A percentile compares a stretch with the other conserved stretches of the same genome.
These are phyloP conservation scores for Leptosomus discolor DNA, from an alignment of 2,113 vertebrate genomes.

Conservation along the genomic window DNA sequence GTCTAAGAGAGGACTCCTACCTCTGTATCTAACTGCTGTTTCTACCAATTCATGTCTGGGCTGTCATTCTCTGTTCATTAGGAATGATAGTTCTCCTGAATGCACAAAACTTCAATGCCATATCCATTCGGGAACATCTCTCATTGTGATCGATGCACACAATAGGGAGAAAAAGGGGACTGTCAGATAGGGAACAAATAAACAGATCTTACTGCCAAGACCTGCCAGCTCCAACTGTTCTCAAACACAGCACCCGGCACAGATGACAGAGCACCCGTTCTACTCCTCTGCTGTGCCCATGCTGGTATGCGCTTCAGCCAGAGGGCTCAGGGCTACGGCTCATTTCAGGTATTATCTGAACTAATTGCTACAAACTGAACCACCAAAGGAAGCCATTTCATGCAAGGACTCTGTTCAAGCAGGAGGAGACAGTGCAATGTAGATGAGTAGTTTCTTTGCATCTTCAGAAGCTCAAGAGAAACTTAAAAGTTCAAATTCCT, in stretches of 20 bases:
- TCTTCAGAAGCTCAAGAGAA: background rate
- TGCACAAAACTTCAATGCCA: fast-evolving
- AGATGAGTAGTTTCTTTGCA: background rate
- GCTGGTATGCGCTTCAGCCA: fast-evolving
- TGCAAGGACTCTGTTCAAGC: background rate
- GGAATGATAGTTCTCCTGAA: background rate
- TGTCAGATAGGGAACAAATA: background rate
- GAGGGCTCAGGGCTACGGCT: background rate
- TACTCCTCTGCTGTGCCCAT: fast-evolving
- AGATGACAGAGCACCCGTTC: background rate
- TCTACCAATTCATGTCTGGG: background rate
- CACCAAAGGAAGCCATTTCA: background rate
- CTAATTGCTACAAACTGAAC: background rate
- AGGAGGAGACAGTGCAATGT: background rate
- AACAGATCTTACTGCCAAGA: background rate
- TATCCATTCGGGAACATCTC: background rate
- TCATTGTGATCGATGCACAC: background rate
- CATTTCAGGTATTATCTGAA: background rate
- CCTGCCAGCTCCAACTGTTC: background rate
- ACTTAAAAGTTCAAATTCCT: background rate
- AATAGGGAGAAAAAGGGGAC: background rate
- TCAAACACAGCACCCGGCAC: background rate
- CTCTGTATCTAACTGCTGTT: background rate
- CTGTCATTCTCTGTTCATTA: background rate
- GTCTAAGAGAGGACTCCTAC: background rate